Conservation (phyloP, 2,113 vertebrate genomes). For the Uropsilus gracilis region DNA sequence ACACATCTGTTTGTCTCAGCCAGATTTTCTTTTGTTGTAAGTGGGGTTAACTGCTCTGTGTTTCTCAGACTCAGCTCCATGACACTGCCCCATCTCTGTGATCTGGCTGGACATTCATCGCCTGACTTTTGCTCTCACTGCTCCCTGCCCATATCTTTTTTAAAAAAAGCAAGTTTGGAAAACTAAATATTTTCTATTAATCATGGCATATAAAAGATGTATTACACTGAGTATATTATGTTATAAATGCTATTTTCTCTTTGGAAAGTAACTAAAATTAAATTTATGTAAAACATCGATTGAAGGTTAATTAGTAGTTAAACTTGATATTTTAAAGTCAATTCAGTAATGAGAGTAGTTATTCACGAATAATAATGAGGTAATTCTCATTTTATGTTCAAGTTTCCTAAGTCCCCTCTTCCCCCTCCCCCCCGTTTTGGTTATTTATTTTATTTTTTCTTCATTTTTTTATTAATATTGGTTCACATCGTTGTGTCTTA, state of each 20-base stretch:
- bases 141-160: background rate
- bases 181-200: conserved; percentile 53
- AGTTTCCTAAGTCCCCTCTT: background rate
- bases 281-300: conserved; percentile 58
- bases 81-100: rapidly evolving
- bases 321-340: conserved; percentile 70
- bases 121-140: background rate
- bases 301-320: conserved; percentile 67
- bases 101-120: background rate
- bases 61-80: background rate
- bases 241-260: conserved; percentile 75
- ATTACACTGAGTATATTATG: conserved; percentile 5
- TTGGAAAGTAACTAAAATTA: conserved; percentile 65
- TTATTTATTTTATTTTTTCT: background rate
- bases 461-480: too few species aligned
- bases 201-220: conserved; percentile 42
- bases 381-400: conserved; percentile 35
- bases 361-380: conserved; percentile 64
- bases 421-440: background rate
- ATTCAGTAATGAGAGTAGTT: conserved; percentile 61
- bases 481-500: too few species aligned
- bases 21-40: background rate
- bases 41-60: background rate
- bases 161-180: conserved; percentile 34
- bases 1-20: background rate